Conservation (phyloP, 2,113 vertebrate genomes). For the Copsychus sechellarum region DNA sequence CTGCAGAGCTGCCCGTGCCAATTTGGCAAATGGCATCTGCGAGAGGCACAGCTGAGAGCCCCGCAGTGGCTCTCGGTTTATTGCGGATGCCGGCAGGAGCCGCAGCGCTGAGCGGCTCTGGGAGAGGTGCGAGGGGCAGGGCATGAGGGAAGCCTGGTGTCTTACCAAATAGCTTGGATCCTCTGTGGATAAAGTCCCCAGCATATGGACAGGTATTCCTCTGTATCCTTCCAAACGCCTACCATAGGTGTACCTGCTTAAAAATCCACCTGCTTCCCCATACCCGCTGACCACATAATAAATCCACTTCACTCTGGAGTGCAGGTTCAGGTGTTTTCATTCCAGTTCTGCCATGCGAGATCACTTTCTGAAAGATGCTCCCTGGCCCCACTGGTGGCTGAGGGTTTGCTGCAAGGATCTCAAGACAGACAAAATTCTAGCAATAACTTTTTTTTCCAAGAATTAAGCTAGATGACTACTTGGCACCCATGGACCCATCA, state of each 20-base stretch:
- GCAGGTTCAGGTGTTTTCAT: background rate
- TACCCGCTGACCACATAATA: background rate
- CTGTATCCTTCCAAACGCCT: background rate
- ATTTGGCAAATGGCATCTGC: background rate
- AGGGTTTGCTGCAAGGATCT: background rate
- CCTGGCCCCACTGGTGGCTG: background rate
- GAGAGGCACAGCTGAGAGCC: background rate
- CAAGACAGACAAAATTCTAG: background rate
- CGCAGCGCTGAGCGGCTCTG: background rate
- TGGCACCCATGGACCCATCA: background rate
- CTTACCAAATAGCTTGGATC: rapidly evolving
- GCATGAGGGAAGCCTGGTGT: rapidly evolving
- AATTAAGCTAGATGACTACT: background rate
- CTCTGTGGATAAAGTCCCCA: background rate
- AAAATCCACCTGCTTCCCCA: background rate
- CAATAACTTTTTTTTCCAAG: background rate
- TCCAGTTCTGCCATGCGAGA: background rate
- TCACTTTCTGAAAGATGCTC: background rate
- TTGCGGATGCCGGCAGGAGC: background rate
- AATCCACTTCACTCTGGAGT: background rate
- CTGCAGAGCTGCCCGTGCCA: background rate
- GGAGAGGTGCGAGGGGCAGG: background rate
- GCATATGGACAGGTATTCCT: rapidly evolving
- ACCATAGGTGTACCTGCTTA: background rate
- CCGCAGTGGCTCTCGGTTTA: background rate